Percentiles rank a stretch among this genome's conserved stretches.
Conservation (phyloP, 2,797 vertebrate genomes). For the Ciconia nigra region DNA sequence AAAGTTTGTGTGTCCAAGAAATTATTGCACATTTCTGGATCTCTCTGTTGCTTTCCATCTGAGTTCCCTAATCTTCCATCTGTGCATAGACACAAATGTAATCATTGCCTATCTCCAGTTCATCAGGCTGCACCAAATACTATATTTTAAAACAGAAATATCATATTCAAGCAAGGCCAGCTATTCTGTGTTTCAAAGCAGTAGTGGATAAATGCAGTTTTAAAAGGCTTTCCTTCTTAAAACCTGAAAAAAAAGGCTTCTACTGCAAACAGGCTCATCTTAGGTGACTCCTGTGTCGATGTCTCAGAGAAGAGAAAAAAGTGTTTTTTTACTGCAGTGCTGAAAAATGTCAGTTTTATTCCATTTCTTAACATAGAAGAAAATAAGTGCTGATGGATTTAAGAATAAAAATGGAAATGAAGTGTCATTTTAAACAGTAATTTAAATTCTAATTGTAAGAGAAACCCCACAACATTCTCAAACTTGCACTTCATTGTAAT, state of each 20-base stretch:
- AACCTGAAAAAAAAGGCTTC: not conserved
- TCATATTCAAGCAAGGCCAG: not conserved
- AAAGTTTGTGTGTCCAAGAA: not conserved
- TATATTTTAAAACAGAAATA: not conserved
- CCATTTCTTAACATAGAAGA: not conserved
- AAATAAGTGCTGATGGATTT: not conserved
- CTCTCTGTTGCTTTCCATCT: not conserved
- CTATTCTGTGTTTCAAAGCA: not conserved
- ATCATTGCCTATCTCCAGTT: not conserved
- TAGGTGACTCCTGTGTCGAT: not conserved
- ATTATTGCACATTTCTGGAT: not conserved
- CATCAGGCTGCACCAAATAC: not conserved
- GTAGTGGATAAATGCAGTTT: not conserved
- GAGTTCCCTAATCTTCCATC: not conserved
- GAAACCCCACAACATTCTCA: not conserved
- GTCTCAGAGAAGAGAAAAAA: not conserved
- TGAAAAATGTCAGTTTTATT: not conserved
- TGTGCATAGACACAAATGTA: not conserved
- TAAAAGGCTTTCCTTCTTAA: not conserved
- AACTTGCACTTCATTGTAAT: not conserved
- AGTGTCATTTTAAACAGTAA: not conserved
- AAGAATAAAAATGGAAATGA: not conserved
- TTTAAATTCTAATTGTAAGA: not conserved
- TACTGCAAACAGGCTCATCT: not conserved
- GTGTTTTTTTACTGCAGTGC: not conserved